phyloP scores from a whole-genome alignment of 2,797 vertebrate genomes.

The Psittacula derbiana region DNA sequence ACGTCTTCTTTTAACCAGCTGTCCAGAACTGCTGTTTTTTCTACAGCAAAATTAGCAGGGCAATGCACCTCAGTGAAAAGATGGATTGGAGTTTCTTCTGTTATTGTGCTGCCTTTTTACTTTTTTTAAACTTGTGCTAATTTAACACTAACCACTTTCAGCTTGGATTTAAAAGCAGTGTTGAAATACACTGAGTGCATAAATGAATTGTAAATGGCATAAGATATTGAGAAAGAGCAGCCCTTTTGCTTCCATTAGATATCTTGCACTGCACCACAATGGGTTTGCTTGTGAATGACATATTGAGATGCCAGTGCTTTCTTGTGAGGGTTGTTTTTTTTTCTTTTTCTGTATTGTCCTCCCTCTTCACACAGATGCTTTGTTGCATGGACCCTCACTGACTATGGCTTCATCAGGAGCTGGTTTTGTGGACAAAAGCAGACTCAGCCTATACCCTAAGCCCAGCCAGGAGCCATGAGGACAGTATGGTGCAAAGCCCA shows the following conservation, averaged over 20 bases:
- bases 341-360: background rate
- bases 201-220: background rate
- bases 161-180: conserved; percentile 3
- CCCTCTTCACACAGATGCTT: background rate
- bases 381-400: background rate
- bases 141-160: background rate
- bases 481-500: background rate
- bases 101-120: background rate
- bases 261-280: background rate
- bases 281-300: background rate
- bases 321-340: background rate
- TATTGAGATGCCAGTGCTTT: background rate
- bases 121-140: background rate
- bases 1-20: conserved; percentile 69
- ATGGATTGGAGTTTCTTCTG: background rate
- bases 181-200: background rate
- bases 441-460: background rate
- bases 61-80: background rate
- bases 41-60: background rate
- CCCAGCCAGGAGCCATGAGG: background rate
- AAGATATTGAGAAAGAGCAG: background rate
- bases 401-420: background rate
- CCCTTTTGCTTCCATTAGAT: background rate
- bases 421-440: background rate
- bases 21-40: background rate